Evolutionary conservation across 2,888 invertebrate genomes (phyloP), one percentile per base, ranked within the genome.

Genomic region (Drosophila melanosoma): DNA sequence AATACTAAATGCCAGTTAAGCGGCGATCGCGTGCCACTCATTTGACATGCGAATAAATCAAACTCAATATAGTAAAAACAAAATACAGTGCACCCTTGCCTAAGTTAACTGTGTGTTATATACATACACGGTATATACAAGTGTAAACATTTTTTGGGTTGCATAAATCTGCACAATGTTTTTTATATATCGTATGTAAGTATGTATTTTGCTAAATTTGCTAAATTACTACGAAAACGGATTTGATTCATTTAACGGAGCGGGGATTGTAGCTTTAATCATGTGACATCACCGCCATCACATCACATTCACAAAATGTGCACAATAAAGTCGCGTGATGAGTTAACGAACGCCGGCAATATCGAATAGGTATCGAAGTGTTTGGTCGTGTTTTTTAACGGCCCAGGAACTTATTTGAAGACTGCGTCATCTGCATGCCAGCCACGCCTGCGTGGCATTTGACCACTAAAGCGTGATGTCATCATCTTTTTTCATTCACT

Each of bases 231-330:
- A 45, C 23, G 4, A 20, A 45, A n/a, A 20, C 48, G 42, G 59
- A 49, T 4, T 4, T 2, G 23, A 23, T 23, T 23, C 51, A 52
- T 56, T 59, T 20, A 20, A 35, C 35, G 32, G 35, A 49, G 51
- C 58, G 51, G 36, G 5, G 40, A 73, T 57, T 64, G 58, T 79
- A 54, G 58, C 69, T 73, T 74, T 61, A 72, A 74, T 77, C 85
- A 85, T 89, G 89, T 85, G 85, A 85, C 85, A 89, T 85, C 85
- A 85, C 81, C 38, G 17, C 45, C 23, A 45, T 12, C 45, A 45
- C 23, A 45, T 45, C 45, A 15, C 23, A 56, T 58, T 58, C 64
- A 62, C 38, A 74, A 48, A 59, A 42, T 40, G 35, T n/a, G 48
- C 7, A 23, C 12, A 1, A 26, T 5, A 40, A 17, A 49, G 61